Conservation (phyloP, 2,113 vertebrate genomes). For the Cololabis saira region DNA sequence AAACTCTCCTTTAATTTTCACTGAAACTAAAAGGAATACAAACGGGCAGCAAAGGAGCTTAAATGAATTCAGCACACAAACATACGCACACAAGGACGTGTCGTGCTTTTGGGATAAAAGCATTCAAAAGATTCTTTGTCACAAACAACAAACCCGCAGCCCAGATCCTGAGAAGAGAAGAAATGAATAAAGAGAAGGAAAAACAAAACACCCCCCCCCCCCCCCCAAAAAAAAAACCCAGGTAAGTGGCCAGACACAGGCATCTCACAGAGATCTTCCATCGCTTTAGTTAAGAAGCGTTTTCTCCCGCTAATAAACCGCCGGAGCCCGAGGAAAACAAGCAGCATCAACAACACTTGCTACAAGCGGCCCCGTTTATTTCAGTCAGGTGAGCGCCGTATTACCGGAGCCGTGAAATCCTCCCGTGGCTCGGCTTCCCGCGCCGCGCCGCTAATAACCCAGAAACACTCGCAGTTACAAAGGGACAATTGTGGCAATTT, state of each 20-base stretch:
- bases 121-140: too few relatives aligned
- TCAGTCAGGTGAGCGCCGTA: conserved; percentile 12
- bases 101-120: too few relatives aligned
- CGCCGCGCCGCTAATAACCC: conserved; percentile 43
- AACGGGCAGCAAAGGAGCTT: too few relatives aligned
- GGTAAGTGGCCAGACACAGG: neutral
- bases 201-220: neutral
- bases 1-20: too few relatives aligned
- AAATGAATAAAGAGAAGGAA: too few relatives aligned
- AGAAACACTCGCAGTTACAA: conserved; percentile 51
- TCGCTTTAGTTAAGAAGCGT: too few relatives aligned
- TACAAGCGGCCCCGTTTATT: neutral
- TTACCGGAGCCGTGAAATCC: conserved; percentile 27
- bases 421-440: conserved; percentile 10
- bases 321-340: neutral
- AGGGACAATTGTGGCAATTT: conserved; percentile 73
- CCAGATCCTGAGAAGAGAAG: too few relatives aligned
- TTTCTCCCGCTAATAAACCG: conserved; percentile 13
- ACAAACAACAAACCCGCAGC: too few relatives aligned
- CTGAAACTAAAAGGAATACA: too few relatives aligned
- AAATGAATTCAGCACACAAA: too few relatives aligned
- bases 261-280: neutral
- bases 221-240: neutral
- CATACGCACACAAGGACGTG: too few relatives aligned
- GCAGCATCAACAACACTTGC: neutral